Percentiles rank a stretch among this genome's conserved stretches.
phyloP scores from a whole-genome alignment of 2,888 invertebrate genomes.

The Spisula subtruncata region DNA sequence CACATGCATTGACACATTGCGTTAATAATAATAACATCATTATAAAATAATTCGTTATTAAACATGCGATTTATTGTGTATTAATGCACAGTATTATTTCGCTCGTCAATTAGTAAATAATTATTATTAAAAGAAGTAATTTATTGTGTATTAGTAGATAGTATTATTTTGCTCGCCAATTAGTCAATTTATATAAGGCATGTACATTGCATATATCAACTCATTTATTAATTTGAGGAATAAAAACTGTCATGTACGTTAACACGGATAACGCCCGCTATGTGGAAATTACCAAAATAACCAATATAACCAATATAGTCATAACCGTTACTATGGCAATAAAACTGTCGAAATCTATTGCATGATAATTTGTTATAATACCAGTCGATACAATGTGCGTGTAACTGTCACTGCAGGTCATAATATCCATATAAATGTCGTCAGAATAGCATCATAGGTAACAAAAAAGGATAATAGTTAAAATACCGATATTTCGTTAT shows the following conservation, averaged over 20 bases:
- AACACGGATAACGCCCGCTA: background rate
- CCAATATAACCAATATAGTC: background rate
- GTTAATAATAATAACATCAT: too few species aligned
- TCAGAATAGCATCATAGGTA: too few species aligned
- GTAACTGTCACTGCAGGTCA: background rate
- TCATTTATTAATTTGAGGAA: background rate
- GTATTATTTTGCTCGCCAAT: background rate
- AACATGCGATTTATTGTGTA: too few species aligned
- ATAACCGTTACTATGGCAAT: background rate
- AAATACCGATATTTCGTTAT: too few species aligned
- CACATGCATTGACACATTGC: too few species aligned
- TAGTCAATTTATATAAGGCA: too few species aligned
- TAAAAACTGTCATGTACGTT: background rate
- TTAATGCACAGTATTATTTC: too few species aligned
- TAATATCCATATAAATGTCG: background rate
- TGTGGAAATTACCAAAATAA: background rate
- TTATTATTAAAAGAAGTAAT: too few species aligned
- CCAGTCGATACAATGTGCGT: background rate
- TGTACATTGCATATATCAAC: background rate
- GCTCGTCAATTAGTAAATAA: too few species aligned
- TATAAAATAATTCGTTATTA: too few species aligned
- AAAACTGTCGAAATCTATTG: background rate
- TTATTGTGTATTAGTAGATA: background rate
- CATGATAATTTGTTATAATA: constrained; percentile 2
- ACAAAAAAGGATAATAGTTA: too few species aligned